phyloP scores from a whole-genome alignment of 2,888 invertebrate species.

The Phania funesta region DNA sequence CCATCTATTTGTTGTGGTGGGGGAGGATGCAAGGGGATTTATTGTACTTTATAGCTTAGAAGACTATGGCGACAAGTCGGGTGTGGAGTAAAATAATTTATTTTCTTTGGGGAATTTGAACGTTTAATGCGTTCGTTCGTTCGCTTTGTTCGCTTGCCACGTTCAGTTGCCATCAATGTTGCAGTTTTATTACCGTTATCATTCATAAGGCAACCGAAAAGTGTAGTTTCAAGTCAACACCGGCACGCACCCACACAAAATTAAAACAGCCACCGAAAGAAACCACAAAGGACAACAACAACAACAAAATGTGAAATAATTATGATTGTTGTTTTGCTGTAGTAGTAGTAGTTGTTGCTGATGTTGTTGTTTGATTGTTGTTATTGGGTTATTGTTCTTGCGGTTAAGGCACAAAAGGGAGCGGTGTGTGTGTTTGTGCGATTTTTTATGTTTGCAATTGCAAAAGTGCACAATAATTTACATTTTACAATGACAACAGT shows the following conservation, averaged over 20 bases:
- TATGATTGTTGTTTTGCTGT: constrained; percentile 17
- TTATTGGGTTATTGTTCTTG: constrained; percentile 39
- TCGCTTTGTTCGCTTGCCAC: neutral
- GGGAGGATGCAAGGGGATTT: neutral
- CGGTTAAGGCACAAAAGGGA: constrained; percentile 37
- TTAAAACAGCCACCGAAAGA: constrained; percentile 34
- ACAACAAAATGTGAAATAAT: constrained; percentile 43
- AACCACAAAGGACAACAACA: constrained; percentile 29
- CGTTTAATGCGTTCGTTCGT: constrained; percentile 58
- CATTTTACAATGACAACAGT: constrained; percentile 61
- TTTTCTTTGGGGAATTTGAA: constrained; percentile 67
- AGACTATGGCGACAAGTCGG: neutral
- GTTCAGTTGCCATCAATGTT: constrained; percentile 58
- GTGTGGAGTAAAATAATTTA: constrained; percentile 60
- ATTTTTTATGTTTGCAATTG: constrained; percentile 41
- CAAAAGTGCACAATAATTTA: constrained; percentile 67
- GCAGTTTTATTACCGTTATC: constrained; percentile 69
- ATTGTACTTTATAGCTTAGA: neutral
- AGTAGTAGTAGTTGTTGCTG: too few species aligned
- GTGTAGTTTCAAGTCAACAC: constrained; percentile 54
- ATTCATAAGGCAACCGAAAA: constrained; percentile 48
- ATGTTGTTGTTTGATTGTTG: constrained; percentile 9
- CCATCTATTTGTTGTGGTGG: too few species aligned
- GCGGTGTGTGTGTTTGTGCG: constrained; percentile 46
- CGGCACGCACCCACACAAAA: constrained; percentile 31